These are phyloP conservation scores for Ganaspis sp. DNA, from an alignment of 1,140 invertebrate species.

Conservation along the genomic window DNA sequence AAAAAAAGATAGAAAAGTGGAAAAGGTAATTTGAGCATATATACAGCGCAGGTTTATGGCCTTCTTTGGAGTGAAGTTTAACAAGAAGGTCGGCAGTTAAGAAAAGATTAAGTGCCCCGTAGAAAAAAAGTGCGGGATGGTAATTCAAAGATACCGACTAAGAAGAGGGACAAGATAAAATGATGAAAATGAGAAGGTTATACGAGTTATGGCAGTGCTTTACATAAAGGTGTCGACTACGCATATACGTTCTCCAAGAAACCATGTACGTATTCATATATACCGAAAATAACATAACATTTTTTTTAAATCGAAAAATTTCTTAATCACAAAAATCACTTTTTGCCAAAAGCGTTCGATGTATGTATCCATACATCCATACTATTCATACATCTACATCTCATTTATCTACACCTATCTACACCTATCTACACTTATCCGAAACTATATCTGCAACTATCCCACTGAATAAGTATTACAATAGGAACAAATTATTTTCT, in stretches of 20 bases:
- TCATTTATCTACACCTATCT: too few relatives aligned
- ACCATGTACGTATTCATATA: not conserved
- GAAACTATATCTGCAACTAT: too few relatives aligned
- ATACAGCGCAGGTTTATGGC: conserved; percentile 1
- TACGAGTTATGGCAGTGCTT: conserved; percentile 21
- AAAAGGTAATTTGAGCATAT: conserved; percentile 21
- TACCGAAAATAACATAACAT: not conserved
- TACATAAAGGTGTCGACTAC: conserved; percentile 23
- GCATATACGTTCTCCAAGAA: not conserved
- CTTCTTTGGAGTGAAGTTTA: conserved; percentile 24
- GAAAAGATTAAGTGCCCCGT: conserved; percentile 27
- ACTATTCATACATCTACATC: too few relatives aligned
- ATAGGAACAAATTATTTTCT: too few relatives aligned
- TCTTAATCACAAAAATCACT: too few relatives aligned
- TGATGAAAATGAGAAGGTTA: conserved; percentile 23
- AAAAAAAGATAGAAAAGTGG: not conserved
- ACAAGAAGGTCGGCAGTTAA: conserved; percentile 28
- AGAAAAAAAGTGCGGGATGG: conserved; percentile 27
- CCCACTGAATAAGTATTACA: too few relatives aligned
- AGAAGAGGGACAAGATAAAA: conserved; percentile 27
- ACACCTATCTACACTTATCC: too few relatives aligned
- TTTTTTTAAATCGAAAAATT: too few relatives aligned
- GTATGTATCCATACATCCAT: too few relatives aligned
- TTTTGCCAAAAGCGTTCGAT: too few relatives aligned
- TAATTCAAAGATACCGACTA: conserved; percentile 20